These are phyloP conservation scores for Callipepla californica DNA, from an alignment of 2,113 vertebrate species.

Conservation along the genomic window DNA sequence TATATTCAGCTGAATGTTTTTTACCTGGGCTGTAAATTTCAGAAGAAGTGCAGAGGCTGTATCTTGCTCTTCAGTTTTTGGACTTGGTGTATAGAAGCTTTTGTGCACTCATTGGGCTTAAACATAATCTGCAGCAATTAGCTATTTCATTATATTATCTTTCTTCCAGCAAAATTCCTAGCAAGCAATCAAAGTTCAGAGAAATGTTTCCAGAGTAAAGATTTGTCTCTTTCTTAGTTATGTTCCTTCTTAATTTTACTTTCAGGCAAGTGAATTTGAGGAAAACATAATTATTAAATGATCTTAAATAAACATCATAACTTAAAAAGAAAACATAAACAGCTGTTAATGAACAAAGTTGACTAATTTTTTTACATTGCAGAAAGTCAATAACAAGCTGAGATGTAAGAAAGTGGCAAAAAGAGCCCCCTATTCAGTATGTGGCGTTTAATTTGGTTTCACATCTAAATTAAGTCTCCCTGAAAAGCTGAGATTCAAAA, in stretches of 20 bases:
- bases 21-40: not conserved
- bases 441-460: not conserved
- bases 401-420: slow-evolving; percentile 15
- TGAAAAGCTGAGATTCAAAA: slow-evolving; percentile 34
- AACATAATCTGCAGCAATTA: slow-evolving; percentile 23
- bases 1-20: not conserved
- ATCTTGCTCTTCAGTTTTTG: not conserved
- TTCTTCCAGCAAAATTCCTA: slow-evolving; percentile 31
- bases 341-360: not conserved
- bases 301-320: slow-evolving; percentile 10
- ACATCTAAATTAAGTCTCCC: slow-evolving; percentile 30
- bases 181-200: slow-evolving; percentile 1
- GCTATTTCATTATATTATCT: slow-evolving; percentile 35
- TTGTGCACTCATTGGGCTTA: slow-evolving; percentile 8
- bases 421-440: not conserved
- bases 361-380: not conserved
- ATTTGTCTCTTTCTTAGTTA: not conserved
- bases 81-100: not conserved
- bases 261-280: not conserved
- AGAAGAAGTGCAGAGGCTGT: not conserved
- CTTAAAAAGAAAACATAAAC: not conserved
- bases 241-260: not conserved
- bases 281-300: not conserved
- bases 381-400: not conserved
- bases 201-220: slow-evolving; percentile 40